These are phyloP conservation scores for Harpagifer antarcticus DNA, from an alignment of 2,797 vertebrate species.

Conservation along the genomic window DNA sequence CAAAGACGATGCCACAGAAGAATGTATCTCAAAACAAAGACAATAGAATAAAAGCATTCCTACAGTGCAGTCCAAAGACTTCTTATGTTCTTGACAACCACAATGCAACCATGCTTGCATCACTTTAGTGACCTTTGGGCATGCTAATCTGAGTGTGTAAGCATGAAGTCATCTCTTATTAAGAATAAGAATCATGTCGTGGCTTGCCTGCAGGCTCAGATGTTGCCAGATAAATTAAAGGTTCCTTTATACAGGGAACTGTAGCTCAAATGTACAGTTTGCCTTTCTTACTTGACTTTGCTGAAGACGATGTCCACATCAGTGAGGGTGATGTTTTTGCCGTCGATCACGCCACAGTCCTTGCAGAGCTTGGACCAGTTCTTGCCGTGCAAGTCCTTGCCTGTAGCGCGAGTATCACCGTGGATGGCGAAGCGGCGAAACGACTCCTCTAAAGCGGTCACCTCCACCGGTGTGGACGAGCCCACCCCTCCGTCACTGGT, in stretches of 20 bases:
- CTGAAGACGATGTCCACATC: slow-evolving; percentile 98
- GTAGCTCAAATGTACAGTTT: background rate
- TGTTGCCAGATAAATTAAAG: slow-evolving; percentile 2
- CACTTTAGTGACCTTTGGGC: slow-evolving; percentile 13
- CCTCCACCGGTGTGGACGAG: slow-evolving; percentile 82
- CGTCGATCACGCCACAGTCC: slow-evolving; percentile 94
- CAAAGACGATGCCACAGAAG: background rate
- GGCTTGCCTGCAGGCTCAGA: slow-evolving; percentile 1
- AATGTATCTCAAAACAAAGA: background rate
- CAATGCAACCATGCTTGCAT: background rate
- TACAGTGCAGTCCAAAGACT: background rate
- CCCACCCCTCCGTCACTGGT: slow-evolving; percentile 87
- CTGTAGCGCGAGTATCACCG: slow-evolving; percentile 92
- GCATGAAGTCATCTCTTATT: slow-evolving; percentile 28
- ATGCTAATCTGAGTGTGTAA: slow-evolving; percentile 33
- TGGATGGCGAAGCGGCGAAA: slow-evolving; percentile 95
- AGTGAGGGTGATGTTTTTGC: slow-evolving; percentile 92
- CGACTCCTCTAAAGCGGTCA: slow-evolving; percentile 93
- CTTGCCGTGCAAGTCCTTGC: slow-evolving; percentile 96
- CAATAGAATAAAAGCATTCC: background rate
- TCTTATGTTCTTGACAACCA: slow-evolving; percentile 1
- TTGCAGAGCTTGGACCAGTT: slow-evolving; percentile 98
- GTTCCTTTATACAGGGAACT: background rate
- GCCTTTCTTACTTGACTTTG: slow-evolving; percentile 94
- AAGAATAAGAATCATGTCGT: slow-evolving; percentile 23